Percentiles rank a stretch among this genome's conserved stretches.
phyloP scores from a whole-genome alignment of 2,113 vertebrate species.

The Nesospiza acunhae region DNA sequence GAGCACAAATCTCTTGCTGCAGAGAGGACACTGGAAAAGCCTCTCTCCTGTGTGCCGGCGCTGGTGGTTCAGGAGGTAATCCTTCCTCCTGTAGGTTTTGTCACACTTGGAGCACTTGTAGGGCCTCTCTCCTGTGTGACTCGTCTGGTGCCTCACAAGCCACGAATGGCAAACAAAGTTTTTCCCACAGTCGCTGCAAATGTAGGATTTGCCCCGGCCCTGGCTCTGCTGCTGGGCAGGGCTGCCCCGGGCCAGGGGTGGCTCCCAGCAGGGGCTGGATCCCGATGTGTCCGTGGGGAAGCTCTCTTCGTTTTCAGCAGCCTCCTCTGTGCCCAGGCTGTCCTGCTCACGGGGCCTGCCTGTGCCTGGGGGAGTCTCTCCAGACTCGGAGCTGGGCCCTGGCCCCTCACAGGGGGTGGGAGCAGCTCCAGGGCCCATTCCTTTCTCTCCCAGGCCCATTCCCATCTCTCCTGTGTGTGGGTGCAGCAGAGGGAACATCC shows the following conservation, averaged over 20 bases:
- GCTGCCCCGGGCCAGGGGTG: slow-evolving; percentile 16
- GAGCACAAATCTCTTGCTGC: slow-evolving; percentile 76
- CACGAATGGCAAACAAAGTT: slow-evolving; percentile 11
- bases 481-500: background rate
- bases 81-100: slow-evolving; percentile 76
- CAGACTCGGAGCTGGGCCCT: accelerated
- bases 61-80: slow-evolving; percentile 78
- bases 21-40: slow-evolving; percentile 74
- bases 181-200: background rate
- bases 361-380: accelerated
- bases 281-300: background rate
- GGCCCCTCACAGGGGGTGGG: background rate
- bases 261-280: slow-evolving; percentile 67
- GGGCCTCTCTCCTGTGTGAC: slow-evolving; percentile 12
- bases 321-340: background rate
- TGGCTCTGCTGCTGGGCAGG: slow-evolving; percentile 65
- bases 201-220: slow-evolving; percentile 64
- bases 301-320: background rate
- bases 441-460: accelerated
- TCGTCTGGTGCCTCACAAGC: background rate
- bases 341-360: background rate
- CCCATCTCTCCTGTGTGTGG: background rate
- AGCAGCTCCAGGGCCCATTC: accelerated
- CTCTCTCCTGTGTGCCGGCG: slow-evolving; percentile 73
- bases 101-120: slow-evolving; percentile 78